Base-by-base conservation (phyloP, 2,797 vertebrate species). In the Prionace glauca region DNA sequence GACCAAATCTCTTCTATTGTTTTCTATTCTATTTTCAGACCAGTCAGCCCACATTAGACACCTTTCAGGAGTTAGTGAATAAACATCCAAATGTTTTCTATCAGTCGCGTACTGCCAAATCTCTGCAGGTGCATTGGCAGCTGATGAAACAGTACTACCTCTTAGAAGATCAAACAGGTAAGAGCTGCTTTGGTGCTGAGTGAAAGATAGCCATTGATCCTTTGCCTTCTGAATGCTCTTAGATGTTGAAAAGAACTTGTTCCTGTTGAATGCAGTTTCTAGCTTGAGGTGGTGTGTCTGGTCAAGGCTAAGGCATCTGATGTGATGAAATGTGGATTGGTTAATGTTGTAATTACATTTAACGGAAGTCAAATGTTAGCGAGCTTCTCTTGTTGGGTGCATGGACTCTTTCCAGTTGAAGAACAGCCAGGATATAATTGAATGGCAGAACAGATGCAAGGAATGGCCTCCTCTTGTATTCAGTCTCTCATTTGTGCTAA, bases 101-200 rank as follows among this genome's bases (percentile, higher is more conserved):
- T 96, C 98, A 98, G 0, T 98, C 98, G 0, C 98, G 99, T 16
- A 99, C 98, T 0, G 98, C 99, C 72, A 99, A 99, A 97, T 98
- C 98, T 96, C 97, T 99, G 95, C 98, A 99, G 97, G 98, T 99
- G 10, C 99, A 99, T 97, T 99, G 99, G 99, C 99, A 99, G 97
- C 98, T 99, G 95, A 98, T 99, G 96, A 99, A 99, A 96, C 99
- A 99, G 97, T 99, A 99, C 96, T 99, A 99, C 97, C 97, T 99
- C 93, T 98, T 99, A 96, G 99, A 99, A 11, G 99, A 99, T 96
- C 99, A 99, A 97, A 99, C 98, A 92, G 99, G 99, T 99, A 97
- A 96, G 97, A 96, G 45, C 50, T 65, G 41, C 4, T 95, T 8
- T 92, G 62, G 22, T 69, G 90, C 36, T 92, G 65, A 92, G 65